These are phyloP conservation scores for Oreotrochilus melanogaster DNA, from an alignment of 2,113 vertebrate genomes.

Conservation along the genomic window DNA sequence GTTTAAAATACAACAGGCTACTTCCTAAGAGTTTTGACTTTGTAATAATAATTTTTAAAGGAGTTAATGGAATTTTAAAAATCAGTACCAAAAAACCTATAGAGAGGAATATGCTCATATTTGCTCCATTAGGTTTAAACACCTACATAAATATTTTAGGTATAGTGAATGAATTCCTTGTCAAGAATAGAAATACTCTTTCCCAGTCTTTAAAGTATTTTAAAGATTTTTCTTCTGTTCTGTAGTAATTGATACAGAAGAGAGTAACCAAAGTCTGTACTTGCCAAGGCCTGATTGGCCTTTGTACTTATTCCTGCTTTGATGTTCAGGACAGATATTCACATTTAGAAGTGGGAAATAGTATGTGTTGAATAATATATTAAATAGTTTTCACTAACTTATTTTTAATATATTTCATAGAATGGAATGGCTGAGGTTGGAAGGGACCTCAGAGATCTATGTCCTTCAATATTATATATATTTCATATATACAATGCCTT, in stretches of 20 bases:
- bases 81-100: not conserved
- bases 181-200: not conserved
- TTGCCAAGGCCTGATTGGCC: not conserved
- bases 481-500: not conserved
- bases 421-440: too few relatives aligned
- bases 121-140: not conserved
- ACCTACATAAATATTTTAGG: constrained; percentile 26
- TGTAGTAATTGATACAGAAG: not conserved
- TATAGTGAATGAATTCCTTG: not conserved
- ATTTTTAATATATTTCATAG: not conserved
- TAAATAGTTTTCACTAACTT: not conserved
- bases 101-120: not conserved
- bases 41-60: not conserved
- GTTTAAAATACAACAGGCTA: not conserved
- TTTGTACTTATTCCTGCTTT: not conserved
- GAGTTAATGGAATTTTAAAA: not conserved
- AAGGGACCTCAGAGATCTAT: too few relatives aligned
- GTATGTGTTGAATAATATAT: not conserved
- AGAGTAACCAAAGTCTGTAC: not conserved
- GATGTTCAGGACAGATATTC: not conserved
- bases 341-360: not conserved
- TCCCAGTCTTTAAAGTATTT: not conserved
- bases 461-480: not conserved
- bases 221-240: not conserved
- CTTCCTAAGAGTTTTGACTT: not conserved